Percentiles rank a stretch among this genome's conserved stretches.
phyloP scores from a whole-genome alignment of 2,113 vertebrate species.

The Forbesichthys papilliferus region DNA sequence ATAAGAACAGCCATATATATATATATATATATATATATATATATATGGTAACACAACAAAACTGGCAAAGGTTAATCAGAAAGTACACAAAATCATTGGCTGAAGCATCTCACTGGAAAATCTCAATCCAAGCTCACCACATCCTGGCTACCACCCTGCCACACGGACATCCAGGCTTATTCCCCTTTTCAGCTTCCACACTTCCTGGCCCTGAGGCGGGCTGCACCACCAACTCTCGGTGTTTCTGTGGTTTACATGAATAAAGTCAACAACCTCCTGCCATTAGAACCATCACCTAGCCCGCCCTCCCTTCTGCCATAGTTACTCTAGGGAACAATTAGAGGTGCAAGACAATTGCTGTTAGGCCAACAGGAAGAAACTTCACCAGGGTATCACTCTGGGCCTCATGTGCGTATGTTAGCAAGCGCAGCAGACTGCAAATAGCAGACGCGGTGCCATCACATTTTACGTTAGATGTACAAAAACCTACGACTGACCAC shows the following conservation, averaged over 20 bases:
- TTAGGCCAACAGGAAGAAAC: conserved; percentile 16
- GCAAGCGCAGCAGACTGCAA: no score
- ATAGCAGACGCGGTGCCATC: no score
- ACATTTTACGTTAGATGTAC: no score
- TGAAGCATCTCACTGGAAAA: conserved; percentile 8
- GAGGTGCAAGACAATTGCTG: conserved; percentile 11
- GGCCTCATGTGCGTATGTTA: no score
- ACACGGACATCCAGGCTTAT: conserved; percentile 19
- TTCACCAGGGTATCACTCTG: conserved; percentile 15
- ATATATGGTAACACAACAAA: conserved; percentile 1
- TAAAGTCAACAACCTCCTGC: conserved; percentile 57
- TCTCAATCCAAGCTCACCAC: conserved; percentile 19
- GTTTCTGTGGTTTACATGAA: conserved; percentile 47
- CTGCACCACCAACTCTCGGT: background rate
- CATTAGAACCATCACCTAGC: conserved; percentile 35
- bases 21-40: no score
- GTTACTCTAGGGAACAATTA: conserved; percentile 37
- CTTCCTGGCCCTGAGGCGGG: conserved; percentile 30
- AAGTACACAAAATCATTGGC: conserved; percentile 2
- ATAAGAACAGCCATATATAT: background rate
- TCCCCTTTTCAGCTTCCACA: conserved; percentile 24
- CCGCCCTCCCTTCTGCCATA: conserved; percentile 3
- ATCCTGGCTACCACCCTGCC: conserved; percentile 1
- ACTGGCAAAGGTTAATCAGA: conserved; percentile 25
- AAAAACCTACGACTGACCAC: no score